Percentiles rank a stretch among this genome's conserved stretches.
phyloP scores from a whole-genome alignment of 2,888 invertebrate genomes.

The Strigamia maritima region DNA sequence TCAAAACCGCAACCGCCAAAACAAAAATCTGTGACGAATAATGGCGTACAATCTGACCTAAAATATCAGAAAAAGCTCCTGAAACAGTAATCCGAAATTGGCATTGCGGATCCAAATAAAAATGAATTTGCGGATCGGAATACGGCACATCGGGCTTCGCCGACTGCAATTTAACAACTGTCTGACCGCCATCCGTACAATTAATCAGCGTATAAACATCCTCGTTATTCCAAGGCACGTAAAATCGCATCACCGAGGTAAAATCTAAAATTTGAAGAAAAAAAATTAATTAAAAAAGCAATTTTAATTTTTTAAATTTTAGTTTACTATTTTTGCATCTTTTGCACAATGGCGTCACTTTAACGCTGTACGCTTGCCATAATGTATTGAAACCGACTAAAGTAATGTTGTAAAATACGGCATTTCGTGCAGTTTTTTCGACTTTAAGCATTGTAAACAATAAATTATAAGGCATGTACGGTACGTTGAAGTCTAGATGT shows the following conservation, averaged over 20 bases:
- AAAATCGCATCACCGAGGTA: not conserved
- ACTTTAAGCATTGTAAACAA: not conserved
- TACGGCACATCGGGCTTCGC: not conserved
- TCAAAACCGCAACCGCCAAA: conserved; percentile 63
- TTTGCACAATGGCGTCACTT: not conserved
- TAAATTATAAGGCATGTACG: not conserved
- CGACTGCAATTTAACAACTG: not conserved
- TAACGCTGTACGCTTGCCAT: not conserved
- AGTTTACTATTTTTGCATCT: not conserved
- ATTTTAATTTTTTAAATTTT: not conserved
- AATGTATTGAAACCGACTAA: not conserved
- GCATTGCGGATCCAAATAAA: not conserved
- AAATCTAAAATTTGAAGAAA: not conserved
- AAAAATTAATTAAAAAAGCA: not conserved
- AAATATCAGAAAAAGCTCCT: conserved; percentile 53
- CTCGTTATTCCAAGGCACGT: not conserved
- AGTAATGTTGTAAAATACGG: not conserved
- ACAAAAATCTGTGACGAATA: conserved; percentile 65
- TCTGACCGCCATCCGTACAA: not conserved
- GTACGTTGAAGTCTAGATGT: not conserved
- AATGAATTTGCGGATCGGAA: not conserved
- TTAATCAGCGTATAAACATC: not conserved
- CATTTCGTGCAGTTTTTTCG: not conserved
- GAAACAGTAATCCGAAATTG: conserved; percentile 17
- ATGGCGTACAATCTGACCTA: conserved; percentile 65